Evolutionary conservation across 1,140 invertebrate species (phyloP).

Genomic region (Trichoplusia ni): DNA sequence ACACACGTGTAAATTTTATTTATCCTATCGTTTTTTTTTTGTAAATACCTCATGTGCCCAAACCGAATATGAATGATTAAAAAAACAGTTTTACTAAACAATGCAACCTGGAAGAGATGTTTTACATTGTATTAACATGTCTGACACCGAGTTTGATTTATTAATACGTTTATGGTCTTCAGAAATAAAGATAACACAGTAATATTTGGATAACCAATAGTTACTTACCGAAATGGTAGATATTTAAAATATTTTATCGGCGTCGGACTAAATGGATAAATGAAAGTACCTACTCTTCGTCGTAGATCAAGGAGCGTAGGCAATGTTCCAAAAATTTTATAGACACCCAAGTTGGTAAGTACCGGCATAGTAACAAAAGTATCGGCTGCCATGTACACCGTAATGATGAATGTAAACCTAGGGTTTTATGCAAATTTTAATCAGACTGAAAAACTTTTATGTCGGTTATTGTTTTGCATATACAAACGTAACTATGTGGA

Average conservation of each 20-base stretch:
- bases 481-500: no score
- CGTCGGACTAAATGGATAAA: conserved; percentile 11
- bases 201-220: neutral
- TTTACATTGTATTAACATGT: neutral
- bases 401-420: neutral
- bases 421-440: no score
- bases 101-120: neutral
- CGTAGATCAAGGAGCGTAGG: conserved; percentile 26
- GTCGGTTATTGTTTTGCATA: no score
- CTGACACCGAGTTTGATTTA: neutral
- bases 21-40: no score
- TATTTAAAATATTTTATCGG: conserved; percentile 19
- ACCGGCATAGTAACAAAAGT: conserved; percentile 23
- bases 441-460: no score
- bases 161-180: conserved; percentile 21
- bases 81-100: no score
- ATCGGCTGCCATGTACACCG: conserved; percentile 12
- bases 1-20: no score
- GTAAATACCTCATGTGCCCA: no score
- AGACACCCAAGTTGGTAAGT: conserved; percentile 18
- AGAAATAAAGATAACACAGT: neutral
- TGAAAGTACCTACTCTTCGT: conserved; percentile 17
- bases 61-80: no score
- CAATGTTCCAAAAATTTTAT: conserved; percentile 29
- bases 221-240: conserved; percentile 1